Conservation (phyloP, 2,888 invertebrate genomes). For the Xestia xanthographa region DNA sequence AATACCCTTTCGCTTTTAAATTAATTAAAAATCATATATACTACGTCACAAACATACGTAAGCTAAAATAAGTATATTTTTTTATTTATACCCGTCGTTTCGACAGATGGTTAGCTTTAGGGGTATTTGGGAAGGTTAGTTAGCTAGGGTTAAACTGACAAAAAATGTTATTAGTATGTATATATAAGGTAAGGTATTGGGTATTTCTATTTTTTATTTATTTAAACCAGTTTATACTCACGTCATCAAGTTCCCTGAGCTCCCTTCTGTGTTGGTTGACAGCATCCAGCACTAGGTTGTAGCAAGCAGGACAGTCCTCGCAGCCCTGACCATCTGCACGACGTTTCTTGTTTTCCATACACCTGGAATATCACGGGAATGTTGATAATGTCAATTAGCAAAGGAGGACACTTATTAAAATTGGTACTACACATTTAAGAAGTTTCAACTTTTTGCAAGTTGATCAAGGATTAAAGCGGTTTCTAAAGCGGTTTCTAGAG, state of each 20-base stretch:
- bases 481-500: not conserved
- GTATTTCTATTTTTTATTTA: no score
- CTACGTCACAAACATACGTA: no score
- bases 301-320: conserved; percentile 98
- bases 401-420: not conserved
- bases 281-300: conserved; percentile 97
- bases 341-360: conserved; percentile 98
- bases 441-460: not conserved
- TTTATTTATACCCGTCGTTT: no score
- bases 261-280: conserved; percentile 94
- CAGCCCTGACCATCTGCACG: conserved; percentile 95
- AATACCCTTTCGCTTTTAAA: no score
- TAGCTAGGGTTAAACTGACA: no score
- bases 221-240: conserved; percentile 68
- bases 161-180: no score
- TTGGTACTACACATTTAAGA: not conserved
- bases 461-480: not conserved
- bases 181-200: no score
- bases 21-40: no score
- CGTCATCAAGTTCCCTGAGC: conserved; percentile 93
- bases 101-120: no score
- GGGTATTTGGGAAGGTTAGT: no score
- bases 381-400: not conserved
- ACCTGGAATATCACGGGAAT: conserved; percentile 85
- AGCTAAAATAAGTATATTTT: no score